These are phyloP conservation scores for Phyllotis vaccarum DNA, from an alignment of 2,797 vertebrate species.

Conservation along the genomic window DNA sequence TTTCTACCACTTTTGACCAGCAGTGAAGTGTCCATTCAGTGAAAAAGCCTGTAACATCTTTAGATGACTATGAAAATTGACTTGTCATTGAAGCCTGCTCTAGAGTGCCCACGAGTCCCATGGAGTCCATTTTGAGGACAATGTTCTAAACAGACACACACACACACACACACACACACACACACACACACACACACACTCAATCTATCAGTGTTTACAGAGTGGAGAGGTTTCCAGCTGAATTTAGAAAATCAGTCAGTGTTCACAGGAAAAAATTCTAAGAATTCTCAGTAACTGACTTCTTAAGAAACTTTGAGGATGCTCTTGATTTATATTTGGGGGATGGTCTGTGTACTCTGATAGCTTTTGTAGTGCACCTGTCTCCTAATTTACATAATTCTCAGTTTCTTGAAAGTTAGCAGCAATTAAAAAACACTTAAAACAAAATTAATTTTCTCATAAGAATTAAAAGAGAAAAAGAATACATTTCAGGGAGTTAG, in stretches of 20 bases:
- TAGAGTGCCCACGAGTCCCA: not conserved
- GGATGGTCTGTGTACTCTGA: not conserved
- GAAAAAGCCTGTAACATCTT: conserved; percentile 20
- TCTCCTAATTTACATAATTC: conserved; percentile 62
- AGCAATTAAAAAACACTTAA: conserved; percentile 76
- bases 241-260: conserved; percentile 21
- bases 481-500: conserved; percentile 46
- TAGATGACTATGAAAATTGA: not conserved
- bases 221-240: not conserved
- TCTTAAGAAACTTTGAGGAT: conserved; percentile 14
- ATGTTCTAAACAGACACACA: not conserved
- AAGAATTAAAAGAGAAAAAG: conserved; percentile 61
- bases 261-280: not conserved
- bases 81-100: not conserved
- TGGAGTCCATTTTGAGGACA: not conserved
- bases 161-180: too few relatives aligned
- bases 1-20: not conserved
- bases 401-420: conserved; percentile 63
- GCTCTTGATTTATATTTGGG: conserved; percentile 3
- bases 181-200: too few relatives aligned
- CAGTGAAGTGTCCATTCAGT: not conserved
- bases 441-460: conserved; percentile 71
- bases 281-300: conserved; percentile 2
- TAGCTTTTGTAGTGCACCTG: conserved; percentile 41
- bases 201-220: conserved; percentile 14